These are phyloP conservation scores for Zonitis immaculata DNA, from an alignment of 2,888 invertebrate genomes.

Conservation along the genomic window DNA sequence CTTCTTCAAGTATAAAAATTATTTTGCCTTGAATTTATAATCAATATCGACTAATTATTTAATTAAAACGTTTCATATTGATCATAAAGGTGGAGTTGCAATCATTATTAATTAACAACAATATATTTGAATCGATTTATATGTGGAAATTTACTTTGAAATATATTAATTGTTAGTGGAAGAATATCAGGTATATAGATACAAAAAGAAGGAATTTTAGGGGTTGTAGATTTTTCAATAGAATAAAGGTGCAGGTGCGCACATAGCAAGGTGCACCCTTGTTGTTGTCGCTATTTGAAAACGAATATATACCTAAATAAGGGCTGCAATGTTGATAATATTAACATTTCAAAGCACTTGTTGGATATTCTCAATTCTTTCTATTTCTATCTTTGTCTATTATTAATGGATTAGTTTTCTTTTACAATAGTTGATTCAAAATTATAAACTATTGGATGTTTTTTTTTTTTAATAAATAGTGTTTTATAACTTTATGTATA, in stretches of 20 bases:
- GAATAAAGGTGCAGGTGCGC: not conserved
- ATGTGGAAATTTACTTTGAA: no score
- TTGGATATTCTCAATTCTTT: not conserved
- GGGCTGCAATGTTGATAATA: not conserved
- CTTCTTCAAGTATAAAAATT: no score
- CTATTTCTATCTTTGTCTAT: not conserved
- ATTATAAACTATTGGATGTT: not conserved
- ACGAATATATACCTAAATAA: not conserved
- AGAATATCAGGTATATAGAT: no score
- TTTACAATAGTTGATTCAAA: not conserved
- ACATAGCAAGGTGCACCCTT: not conserved
- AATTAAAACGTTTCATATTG: not conserved
- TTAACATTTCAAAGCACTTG: not conserved
- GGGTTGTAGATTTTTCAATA: not conserved
- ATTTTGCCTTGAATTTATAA: no score
- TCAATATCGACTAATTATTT: no score
- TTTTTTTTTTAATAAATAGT: not conserved
- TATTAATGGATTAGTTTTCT: not conserved
- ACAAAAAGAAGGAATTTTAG: not conserved
- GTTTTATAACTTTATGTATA: no score
- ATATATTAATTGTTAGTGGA: no score
- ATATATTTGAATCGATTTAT: no score
- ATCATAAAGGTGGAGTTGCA: not conserved
- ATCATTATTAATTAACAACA: not conserved
- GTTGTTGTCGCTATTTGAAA: not conserved